phyloP scores from a whole-genome alignment of 1,140 invertebrate species.

The Bicyclus anynana region DNA sequence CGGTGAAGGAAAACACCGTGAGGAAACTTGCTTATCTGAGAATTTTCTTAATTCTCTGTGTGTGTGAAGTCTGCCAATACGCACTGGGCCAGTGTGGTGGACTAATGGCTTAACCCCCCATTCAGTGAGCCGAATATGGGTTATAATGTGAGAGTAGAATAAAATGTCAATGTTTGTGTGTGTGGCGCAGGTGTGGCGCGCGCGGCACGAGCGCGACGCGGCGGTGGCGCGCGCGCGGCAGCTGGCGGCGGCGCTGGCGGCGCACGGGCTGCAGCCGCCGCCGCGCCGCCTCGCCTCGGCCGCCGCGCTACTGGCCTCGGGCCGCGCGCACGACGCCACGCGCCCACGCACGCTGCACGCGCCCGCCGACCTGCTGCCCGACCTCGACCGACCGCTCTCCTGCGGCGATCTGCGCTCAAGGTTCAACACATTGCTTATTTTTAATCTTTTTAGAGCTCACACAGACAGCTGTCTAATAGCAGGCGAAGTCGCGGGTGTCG shows the following conservation, averaged over 20 bases:
- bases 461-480: no score
- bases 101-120: no score
- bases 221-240: constrained; percentile 89
- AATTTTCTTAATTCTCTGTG: no score
- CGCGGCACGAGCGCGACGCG: constrained; percentile 91
- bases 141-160: no score
- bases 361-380: constrained; percentile 60
- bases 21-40: no score
- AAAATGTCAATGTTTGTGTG: background rate
- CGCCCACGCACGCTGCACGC: constrained; percentile 57
- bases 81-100: no score
- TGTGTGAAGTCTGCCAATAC: no score
- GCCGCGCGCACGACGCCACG: constrained; percentile 52
- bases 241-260: constrained; percentile 89
- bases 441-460: background rate
- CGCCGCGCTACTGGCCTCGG: constrained; percentile 49
- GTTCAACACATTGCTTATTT: constrained; percentile 21
- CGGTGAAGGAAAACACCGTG: no score
- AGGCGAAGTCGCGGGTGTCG: no score
- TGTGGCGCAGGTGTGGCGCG: constrained; percentile 89
- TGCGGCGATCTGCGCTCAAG: constrained; percentile 61
- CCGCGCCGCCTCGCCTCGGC: constrained; percentile 78
- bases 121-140: no score
- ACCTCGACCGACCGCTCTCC: constrained; percentile 66
- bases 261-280: constrained; percentile 86